Base-by-base conservation (phyloP, 1,140 invertebrate species). In the Cydia strobilella region DNA sequence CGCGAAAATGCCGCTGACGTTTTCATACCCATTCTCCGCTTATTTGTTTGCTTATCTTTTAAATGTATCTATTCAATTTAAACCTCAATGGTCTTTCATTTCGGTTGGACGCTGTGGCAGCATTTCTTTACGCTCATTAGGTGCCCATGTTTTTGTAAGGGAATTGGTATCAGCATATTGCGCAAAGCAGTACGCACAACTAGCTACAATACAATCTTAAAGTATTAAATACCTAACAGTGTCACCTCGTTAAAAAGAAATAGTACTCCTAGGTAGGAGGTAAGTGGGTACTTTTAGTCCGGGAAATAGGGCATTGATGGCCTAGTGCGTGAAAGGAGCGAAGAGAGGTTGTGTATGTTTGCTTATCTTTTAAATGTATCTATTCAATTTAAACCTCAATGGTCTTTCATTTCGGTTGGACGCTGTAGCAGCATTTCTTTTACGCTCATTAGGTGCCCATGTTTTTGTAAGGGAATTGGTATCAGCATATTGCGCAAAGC, bases 1-100 rank as follows among this genome's bases (percentile, higher is more conserved):
- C 65, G 65, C 65, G 65, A 69, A 65, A 69, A 69, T 18, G 27
- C 31, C 18, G 65, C 65, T 69, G 65, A 69, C 65, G 65, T 66
- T 66, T 65, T 35, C 63, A 66, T 69, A n/a, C 65, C 65, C 31
- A 42, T 39, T 69, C 65, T 39, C 65, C 31, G 15, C 65, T 69
- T 69, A 69, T 69, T 69, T 69, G 65, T 69, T 69, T 69, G 65
- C 65, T 69, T 69, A 69, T 69, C 65, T 69, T 69, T 69, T 69
- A 69, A 69, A 69, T 69, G 65, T 69, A 69, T 69, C 65, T 69
- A 35, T 69, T 35, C 65, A 69, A 69, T 69, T 69, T 69, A 39
- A 18, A 35, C 27, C 27, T 31, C 65, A 35, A 69, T 69, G 65
- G 27, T 35, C 31, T 69, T 69, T 39, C 65, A 18, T 69, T 69